Conservation (phyloP, 2,888 invertebrate genomes). For the Sesia bembeciformis region DNA sequence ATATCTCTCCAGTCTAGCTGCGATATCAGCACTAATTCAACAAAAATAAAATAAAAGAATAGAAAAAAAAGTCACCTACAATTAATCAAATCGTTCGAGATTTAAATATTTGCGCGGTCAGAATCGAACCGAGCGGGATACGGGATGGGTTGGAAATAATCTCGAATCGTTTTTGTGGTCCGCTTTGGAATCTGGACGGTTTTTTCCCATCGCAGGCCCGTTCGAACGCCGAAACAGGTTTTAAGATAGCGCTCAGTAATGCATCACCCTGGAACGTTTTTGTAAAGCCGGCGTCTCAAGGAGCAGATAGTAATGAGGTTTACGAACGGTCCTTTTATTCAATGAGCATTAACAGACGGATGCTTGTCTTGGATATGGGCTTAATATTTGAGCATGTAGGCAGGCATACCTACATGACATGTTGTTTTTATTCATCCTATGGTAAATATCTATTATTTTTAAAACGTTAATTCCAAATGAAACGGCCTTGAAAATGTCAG, state of each 20-base stretch:
- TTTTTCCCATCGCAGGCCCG: conserved; percentile 62
- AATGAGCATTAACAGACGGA: conserved; percentile 23
- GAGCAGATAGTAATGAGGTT: conserved; percentile 59
- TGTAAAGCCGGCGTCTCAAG: conserved; percentile 64
- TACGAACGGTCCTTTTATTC: conserved; percentile 46
- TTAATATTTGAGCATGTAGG: background rate
- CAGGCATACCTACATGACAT: background rate
- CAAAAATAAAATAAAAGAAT: conserved; percentile 8
- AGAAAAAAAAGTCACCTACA: conserved; percentile 6
- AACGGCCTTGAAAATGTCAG: too few species aligned
- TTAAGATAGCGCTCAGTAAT: conserved; percentile 72
- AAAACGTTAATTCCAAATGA: too few species aligned
- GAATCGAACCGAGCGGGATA: conserved; percentile 7
- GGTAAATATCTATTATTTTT: too few species aligned
- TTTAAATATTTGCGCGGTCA: conserved; percentile 47
- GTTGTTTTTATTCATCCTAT: too few species aligned
- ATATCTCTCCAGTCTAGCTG: too few species aligned
- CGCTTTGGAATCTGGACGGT: conserved; percentile 66
- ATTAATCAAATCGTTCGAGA: conserved; percentile 38
- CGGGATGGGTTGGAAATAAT: conserved; percentile 38
- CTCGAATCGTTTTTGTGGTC: conserved; percentile 69
- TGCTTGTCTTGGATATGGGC: background rate
- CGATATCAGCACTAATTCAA: too few species aligned
- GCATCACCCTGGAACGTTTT: conserved; percentile 67
- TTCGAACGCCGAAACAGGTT: conserved; percentile 68